A percentile compares a stretch with the other conserved stretches of the same genome.
Evolutionary conservation across 2,888 invertebrate species (phyloP).

Genomic region (Amblyjoppa proteus): DNA sequence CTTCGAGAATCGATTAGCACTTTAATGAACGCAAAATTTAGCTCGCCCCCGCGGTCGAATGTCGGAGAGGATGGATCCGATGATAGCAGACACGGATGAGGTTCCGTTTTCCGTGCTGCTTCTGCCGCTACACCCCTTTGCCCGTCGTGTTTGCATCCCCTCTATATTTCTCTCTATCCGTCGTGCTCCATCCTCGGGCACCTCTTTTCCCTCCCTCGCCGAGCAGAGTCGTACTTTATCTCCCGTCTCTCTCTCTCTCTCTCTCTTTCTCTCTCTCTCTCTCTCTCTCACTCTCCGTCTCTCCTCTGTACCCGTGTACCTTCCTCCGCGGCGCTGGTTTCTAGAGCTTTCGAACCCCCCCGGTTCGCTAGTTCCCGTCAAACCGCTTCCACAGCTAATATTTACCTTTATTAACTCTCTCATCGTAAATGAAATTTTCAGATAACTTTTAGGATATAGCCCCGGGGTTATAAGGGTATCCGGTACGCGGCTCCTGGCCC

Average conservation of each 20-base stretch:
- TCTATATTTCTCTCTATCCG: constrained; percentile 55
- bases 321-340: constrained; percentile 71
- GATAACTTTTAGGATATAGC: constrained; percentile 84
- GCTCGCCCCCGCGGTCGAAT: constrained; percentile 53
- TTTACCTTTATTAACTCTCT: constrained; percentile 85
- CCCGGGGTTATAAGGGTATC: constrained; percentile 82
- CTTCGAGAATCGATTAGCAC: constrained; percentile 78
- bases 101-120: constrained; percentile 31
- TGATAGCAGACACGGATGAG: constrained; percentile 37
- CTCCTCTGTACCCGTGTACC: constrained; percentile 28
- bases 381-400: constrained; percentile 83
- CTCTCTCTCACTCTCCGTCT: neutral
- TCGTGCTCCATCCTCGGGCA: constrained; percentile 16
- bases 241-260: neutral
- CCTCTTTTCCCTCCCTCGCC: constrained; percentile 25
- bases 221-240: constrained; percentile 45
- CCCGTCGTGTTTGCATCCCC: constrained; percentile 67
- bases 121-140: constrained; percentile 33
- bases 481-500: constrained; percentile 68
- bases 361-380: constrained; percentile 79
- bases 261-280: neutral
- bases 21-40: constrained; percentile 82
- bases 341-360: constrained; percentile 59
- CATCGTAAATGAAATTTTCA: constrained; percentile 85
- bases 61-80: constrained; percentile 22